Conservation (phyloP, 1,140 invertebrate genomes). For the Diorhabda elongata region DNA sequence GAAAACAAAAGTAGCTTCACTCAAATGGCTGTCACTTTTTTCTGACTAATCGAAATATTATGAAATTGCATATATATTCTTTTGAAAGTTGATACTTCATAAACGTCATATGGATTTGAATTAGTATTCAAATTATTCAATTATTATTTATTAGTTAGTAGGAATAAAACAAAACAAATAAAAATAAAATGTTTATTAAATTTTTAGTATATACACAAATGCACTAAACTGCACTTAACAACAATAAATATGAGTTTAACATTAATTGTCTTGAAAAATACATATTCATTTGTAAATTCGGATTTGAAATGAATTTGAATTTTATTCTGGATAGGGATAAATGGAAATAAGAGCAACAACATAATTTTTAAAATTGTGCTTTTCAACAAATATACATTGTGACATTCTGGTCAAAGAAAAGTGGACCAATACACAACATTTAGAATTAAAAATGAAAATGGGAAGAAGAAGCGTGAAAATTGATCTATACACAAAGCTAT, state of each 20-base stretch:
- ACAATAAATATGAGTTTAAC: slow-evolving; percentile 1
- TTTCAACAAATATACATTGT: slow-evolving; percentile 5
- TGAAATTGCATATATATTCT: no score
- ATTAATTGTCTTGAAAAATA: slow-evolving; percentile 1
- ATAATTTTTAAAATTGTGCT: background rate
- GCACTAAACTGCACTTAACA: background rate
- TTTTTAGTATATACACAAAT: background rate
- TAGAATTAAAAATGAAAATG: slow-evolving; percentile 81
- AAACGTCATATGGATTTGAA: no score
- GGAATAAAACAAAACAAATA: background rate
- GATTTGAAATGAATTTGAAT: background rate
- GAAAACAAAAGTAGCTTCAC: no score
- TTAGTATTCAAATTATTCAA: no score
- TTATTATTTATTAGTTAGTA: background rate
- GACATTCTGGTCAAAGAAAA: slow-evolving; percentile 54
- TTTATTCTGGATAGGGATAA: background rate
- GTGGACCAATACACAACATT: slow-evolving; percentile 87
- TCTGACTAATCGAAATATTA: no score
- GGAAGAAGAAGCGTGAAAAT: slow-evolving; percentile 81
- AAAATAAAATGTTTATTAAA: background rate
- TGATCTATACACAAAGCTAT: slow-evolving; percentile 83
- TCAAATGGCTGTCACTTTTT: no score
- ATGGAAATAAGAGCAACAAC: background rate
- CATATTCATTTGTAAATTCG: background rate
- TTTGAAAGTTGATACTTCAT: no score